A percentile compares a stretch with the other conserved stretches of the same genome.
Conservation (phyloP, 2,888 invertebrate species). For the Zele albiditarsus region DNA sequence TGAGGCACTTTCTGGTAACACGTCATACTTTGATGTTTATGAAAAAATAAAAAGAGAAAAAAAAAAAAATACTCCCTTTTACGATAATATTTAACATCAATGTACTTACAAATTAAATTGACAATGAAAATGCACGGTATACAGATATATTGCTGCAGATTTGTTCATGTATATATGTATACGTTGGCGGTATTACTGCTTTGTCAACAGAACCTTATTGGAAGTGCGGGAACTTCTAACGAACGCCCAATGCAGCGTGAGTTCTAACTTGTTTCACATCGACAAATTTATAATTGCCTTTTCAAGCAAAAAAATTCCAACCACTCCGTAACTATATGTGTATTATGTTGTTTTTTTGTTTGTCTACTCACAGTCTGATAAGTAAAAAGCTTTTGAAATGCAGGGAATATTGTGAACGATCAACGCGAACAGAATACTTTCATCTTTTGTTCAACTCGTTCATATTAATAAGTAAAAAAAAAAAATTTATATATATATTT, state of each 20-base stretch:
- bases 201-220: not conserved
- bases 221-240: not conserved
- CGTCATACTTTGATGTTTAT: not conserved
- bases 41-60: constrained; percentile 12
- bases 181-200: not conserved
- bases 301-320: constrained; percentile 15
- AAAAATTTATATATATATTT: not conserved
- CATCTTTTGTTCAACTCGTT: not conserved
- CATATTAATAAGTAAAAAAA: not conserved
- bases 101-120: constrained; percentile 46
- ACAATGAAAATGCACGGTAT: constrained; percentile 38
- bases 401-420: not conserved
- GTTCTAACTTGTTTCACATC: constrained; percentile 9
- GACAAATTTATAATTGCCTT: constrained; percentile 30
- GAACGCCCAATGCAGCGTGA: not conserved
- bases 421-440: not conserved
- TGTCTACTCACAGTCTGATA: not conserved
- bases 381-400: not conserved
- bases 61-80: constrained; percentile 55
- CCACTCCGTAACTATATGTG: not conserved
- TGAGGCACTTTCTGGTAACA: constrained; percentile 20
- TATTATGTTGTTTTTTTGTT: not conserved
- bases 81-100: constrained; percentile 46
- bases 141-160: not conserved
- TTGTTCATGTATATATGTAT: not conserved